Evolutionary conservation across 2,888 invertebrate genomes (phyloP), one percentile per base, ranked within the genome.

Genomic region (Nudaria mundana): DNA sequence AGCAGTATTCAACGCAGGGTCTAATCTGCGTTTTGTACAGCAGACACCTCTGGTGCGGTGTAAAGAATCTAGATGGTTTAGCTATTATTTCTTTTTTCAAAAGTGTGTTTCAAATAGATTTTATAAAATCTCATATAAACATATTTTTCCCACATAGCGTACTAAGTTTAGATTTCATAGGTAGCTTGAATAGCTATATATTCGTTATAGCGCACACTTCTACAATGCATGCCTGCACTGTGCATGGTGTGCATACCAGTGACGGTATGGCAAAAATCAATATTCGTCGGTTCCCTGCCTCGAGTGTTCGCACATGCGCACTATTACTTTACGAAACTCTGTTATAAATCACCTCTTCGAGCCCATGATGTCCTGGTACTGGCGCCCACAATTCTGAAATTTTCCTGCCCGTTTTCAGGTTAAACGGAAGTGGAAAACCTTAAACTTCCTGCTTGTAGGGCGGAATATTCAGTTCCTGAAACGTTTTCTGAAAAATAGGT

Each of bases 361-460:
- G 3, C 23, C 45, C 51, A 37, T 85, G 75, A 1, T 12, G 34
- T 36, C 85, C 84, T 86, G 52, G 85, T 86, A 78, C 55, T 40
- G 69, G 81, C 85, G 87, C 87, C 87, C 87, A 87, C 87, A 86
- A 81, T 51, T 63, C 81, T 81, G 81, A 81, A 81, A 81, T 79
- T 85, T 87, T 74, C 81, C 76, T 82, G 82, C 84, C 85, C 82
- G 85, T 77, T 73, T 70, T 48, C 78, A 72, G 72, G 69, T 72
- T 86, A 71, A 66, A 72, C 76, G 76, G 81, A 77, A 66, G 61
- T 67, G 56, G n/a, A 28, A 29, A 30, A 77, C 76, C 80, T 71
- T 8, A 1, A 32, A 61, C 63, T 78, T 81, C 80, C 81, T 76
- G 47, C 40, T 69, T 55, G 6, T 78, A 84, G 86, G 87, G 83